Evolutionary conservation across 2,113 vertebrate genomes (phyloP), one percentile per base, ranked within the genome.

Genomic region (Apteryx owenii): DNA sequence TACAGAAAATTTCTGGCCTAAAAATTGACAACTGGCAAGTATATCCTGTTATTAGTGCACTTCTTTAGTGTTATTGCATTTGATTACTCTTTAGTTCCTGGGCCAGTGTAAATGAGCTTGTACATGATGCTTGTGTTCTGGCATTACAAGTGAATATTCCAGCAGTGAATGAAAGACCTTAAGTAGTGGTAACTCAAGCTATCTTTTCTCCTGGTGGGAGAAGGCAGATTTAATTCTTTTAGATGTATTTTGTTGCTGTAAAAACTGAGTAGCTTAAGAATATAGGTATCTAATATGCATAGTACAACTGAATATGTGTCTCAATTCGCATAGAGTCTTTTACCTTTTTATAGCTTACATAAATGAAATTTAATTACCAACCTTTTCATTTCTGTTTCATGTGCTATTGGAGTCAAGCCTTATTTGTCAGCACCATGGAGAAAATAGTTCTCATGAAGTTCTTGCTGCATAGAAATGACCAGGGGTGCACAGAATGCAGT

Each of bases 371-470:
- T 84, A 53, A 58, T 93, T 75, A 76, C 54, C 54, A 75, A 51
- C 31, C 81, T 88, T 95, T 89, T 97, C 31, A 40, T 18, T 76
- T 83, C 48, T 75, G 36, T 18, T 79, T 85, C 64, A 8, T 79
- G 23, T 88, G 42, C 66, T 50, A 0, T 82, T 72, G 51, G n/a
- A 14, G 87, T 85, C 21, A 72, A 85, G 66, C 56, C n/a, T 61
- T 87, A 29, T 87, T 88, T 85, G 70, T 85, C 56, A 53, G 36
- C 68, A 56, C 31, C 13, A 5, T 25, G 51, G n/a, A 46, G 81
- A 72, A 87, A 89, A 85, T 72, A 21, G 33, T 76, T 12, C 64
- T 89, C 50, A 71, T 81, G 14, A 78, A 71, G 36, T 50, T 13
- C 26, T 68, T 93, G 33, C 89, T 88, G 70, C 28, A 4, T 64